Base-by-base conservation (phyloP, 1,140 invertebrate species). In the Himalopsyche phryganea region DNA sequence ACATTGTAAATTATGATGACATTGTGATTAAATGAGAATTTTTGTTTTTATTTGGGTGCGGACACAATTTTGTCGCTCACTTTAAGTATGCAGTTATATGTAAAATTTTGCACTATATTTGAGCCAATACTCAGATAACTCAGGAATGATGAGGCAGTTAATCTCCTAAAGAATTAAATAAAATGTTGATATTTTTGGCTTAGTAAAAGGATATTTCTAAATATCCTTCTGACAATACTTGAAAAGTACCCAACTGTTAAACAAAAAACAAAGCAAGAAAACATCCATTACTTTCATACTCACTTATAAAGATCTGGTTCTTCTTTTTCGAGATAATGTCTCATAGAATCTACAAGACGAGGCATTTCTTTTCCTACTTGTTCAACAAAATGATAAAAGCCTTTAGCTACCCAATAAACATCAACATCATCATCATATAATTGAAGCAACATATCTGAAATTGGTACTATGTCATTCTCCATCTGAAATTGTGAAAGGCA, bases 321-420 rank as follows among this genome's bases (percentile, higher is more conserved):
- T 68, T 91, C 87, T 67, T 85, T 85, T 66, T 86, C 85, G 0
- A 92, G 70, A 63, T 89, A 77, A 19, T 69, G 78, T 38, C 77
- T 82, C 5, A 86, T 82, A 15, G 81, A 79, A 54, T 89, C 85
- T 57, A 84, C 81, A 10, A 89, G 71, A 61, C 82, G 83, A 1
- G 68, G 74, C 14, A 85, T 72, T 64, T 89, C 87, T 46, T 77
- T 79, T 47, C 83, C 78, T 66, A 88, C 81, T 56, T 81, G 82
- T 47, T 81, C 72, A 9, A 87, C 80, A 46, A 85, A 80, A 65
- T 85, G 81, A 52, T 86, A 86, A 61, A 92, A 86, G 14, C 81
- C 83, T 68, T 85, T 85, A 1, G 87, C 79, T 36, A 92, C 71
- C 87, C 89, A 93, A 74, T 89, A 93, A 9, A 84, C 82, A 62